These are phyloP conservation scores for Vulpes vulpes DNA, from an alignment of 2,113 vertebrate genomes.

Conservation along the genomic window DNA sequence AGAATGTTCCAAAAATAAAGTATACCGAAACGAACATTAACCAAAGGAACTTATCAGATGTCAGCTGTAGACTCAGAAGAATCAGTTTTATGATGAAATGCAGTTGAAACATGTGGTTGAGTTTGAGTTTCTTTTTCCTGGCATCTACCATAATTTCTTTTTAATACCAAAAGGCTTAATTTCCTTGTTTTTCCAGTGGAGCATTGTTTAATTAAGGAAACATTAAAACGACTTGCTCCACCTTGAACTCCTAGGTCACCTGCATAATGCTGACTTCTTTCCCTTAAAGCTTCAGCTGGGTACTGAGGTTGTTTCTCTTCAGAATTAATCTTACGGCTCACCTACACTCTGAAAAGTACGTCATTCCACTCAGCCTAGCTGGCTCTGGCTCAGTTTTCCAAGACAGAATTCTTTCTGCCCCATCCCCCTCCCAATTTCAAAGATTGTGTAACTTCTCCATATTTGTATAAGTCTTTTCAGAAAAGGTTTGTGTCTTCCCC, in stretches of 20 bases:
- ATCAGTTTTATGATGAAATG: constrained; percentile 74
- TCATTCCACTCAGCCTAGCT: not conserved
- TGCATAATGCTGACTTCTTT: not conserved
- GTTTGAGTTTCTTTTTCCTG: constrained; percentile 77
- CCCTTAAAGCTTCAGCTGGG: not conserved
- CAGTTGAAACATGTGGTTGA: constrained; percentile 71
- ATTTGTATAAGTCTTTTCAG: constrained; percentile 9
- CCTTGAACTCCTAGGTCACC: not conserved
- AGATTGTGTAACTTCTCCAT: not conserved
- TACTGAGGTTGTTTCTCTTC: not conserved
- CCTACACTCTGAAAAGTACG: not conserved
- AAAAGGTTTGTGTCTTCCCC: not conserved
- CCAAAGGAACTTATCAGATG: constrained; percentile 47
- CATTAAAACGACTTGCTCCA: not conserved
- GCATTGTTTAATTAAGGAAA: constrained; percentile 62
- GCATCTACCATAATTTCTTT: constrained; percentile 69
- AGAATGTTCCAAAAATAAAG: constrained; percentile 73
- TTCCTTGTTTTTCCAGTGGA: constrained; percentile 30
- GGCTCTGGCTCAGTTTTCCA: not conserved
- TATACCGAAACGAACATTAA: not conserved
- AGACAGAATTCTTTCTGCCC: not conserved
- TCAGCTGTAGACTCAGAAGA: constrained; percentile 67
- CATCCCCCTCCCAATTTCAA: not conserved
- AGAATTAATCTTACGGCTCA: not conserved
- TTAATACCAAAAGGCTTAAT: constrained; percentile 40